These are phyloP conservation scores for Drosophila pseudoobscura DNA, from an alignment of 1,140 invertebrate genomes.

Conservation along the genomic window DNA sequence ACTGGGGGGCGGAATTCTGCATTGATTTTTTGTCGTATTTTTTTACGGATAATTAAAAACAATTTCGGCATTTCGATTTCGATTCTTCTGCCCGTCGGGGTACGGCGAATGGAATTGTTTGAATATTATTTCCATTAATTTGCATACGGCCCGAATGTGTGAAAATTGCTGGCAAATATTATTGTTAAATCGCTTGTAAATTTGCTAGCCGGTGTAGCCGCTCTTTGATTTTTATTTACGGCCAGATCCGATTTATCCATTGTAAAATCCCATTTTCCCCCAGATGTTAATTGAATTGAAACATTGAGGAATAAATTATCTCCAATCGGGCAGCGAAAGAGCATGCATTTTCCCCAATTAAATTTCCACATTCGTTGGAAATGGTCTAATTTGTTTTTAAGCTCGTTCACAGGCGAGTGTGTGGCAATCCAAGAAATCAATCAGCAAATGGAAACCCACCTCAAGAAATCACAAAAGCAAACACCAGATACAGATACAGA, in stretches of 20 bases:
- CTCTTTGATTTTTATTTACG: slow-evolving; percentile 28
- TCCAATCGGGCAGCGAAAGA: not conserved
- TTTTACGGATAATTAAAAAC: slow-evolving; percentile 70
- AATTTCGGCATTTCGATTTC: slow-evolving; percentile 38
- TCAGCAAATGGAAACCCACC: slow-evolving; percentile 42
- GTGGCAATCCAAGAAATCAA: slow-evolving; percentile 41
- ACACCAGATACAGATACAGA: slow-evolving; percentile 16
- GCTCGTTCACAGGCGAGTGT: slow-evolving; percentile 6
- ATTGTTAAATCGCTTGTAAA: slow-evolving; percentile 77
- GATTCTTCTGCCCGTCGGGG: slow-evolving; percentile 10
- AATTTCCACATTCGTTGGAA: slow-evolving; percentile 1
- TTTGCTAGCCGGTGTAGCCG: slow-evolving; percentile 46
- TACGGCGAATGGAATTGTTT: slow-evolving; percentile 33
- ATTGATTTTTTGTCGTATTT: slow-evolving; percentile 27
- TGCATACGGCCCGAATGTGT: slow-evolving; percentile 35
- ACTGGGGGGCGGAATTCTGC: slow-evolving; percentile 27
- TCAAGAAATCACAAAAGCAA: slow-evolving; percentile 39
- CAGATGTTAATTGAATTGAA: slow-evolving; percentile 19
- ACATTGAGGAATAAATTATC: not conserved
- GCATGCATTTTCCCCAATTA: not conserved
- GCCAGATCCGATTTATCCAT: not conserved
- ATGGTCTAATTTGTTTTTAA: slow-evolving; percentile 55
- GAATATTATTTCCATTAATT: slow-evolving; percentile 64
- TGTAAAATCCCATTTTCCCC: slow-evolving; percentile 13
- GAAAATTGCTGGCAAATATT: slow-evolving; percentile 47